Base-by-base conservation (phyloP, 2,113 vertebrate genomes). In the Caranx ignobilis region DNA sequence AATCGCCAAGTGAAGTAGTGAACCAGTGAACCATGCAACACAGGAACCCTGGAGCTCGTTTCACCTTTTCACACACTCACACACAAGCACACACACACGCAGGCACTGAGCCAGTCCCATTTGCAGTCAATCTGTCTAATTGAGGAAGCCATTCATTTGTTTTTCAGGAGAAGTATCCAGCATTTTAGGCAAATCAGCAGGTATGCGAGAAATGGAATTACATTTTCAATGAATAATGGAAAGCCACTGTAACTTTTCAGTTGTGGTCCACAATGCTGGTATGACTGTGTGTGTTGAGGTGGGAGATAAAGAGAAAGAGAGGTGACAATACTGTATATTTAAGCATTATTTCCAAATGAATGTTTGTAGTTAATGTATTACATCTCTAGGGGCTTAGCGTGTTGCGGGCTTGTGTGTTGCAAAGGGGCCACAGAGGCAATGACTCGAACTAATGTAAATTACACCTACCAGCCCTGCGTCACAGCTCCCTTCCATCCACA, bases 361-460 rank as follows among this genome's bases (percentile, higher is more conserved):
- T 78, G 71, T 82, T 59, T 72, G 21, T 65, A 60, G 75, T 81
- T 84, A 88, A 87, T 70, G 45, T 32, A 66, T 55, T 76, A 69
- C 18, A 61, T 79, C 60, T 86, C 81, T 66, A 2, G 55, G 66
- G 43, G 50, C 31, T 52, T 47, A 18, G 64, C 32, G 76, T 55
- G 69, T 61, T 37, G 39, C 10, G 59, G 54, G 77, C 18, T 39
- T 54, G 39, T 66, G 76, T 63, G 35, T 31, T 64, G 66, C 19
- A 6, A 32, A 55, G 79, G 79, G 77, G 73, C 67, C 72, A 71
- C 56, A 52, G 82, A 82, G 5, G 77, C 91, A 89, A 63, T 90
- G 88, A 93, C 91, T 89, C 26, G 80, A 57, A 81, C 88, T 92
- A 93, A 93, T 87, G 87, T 89, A 90, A 89, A 92, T 93, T 89